Base-by-base conservation (phyloP, 2,797 vertebrate species). In the Hypotaenidia philippensis region DNA sequence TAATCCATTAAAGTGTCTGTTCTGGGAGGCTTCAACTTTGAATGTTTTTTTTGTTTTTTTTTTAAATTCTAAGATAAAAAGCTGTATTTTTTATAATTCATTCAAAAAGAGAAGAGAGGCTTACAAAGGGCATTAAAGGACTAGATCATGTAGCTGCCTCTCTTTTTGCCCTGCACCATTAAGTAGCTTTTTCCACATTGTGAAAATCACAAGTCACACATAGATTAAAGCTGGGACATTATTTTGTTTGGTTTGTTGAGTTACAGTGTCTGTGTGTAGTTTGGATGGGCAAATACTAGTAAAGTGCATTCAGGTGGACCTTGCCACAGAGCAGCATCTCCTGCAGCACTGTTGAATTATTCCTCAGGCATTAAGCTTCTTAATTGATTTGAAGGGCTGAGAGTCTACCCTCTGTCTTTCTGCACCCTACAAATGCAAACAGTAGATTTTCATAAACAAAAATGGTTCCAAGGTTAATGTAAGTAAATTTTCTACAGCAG, bases 171-270 rank as follows among this genome's bases (percentile, higher is more conserved):
- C 44, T 71, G 10, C 4, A 11, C 9, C 22, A 5, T 41, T 15
- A 65, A 57, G 6, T 31, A 18, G 1, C 4, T 79, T 56, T 36
- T 57, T 64, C 26, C 29, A 18, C 4, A 26, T 9, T 0, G 0
- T 40, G 31, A 77, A 86, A 88, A 66, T 59, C 34, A 18, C 21
- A 49, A 63, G 15, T 23, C 19, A 45, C 13, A 23, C 5, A 4
- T 19, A 32, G 4, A 8, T 52, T 19, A 31, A 66, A 70, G 19
- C 20, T 25, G 26, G 15, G 3, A n/a, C 11, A 53, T 5, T 9
- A 44, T 59, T 82, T 68, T 13, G 1, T 56, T 89, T 36, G 5
- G 4, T 34, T 70, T 68, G 6, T 31, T 56, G 19, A 19, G 13
- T 31, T 41, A 66, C 76, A 8, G 3, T 44, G 5, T 34, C 20